Conservation (phyloP, 2,113 vertebrate genomes). For the Myrmecobius fasciatus region DNA sequence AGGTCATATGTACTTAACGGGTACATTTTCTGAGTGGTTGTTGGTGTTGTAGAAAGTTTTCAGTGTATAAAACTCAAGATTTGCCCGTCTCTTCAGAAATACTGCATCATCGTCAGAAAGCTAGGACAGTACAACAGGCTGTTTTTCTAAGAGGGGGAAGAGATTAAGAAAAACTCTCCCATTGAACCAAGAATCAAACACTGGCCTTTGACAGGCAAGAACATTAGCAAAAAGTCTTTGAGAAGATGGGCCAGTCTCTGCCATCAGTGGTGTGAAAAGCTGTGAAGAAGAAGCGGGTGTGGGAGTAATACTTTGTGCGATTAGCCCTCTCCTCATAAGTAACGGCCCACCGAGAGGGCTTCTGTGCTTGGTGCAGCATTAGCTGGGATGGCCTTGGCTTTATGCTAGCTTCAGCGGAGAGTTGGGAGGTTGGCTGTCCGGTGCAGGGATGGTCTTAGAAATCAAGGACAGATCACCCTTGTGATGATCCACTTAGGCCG, state of each 20-base stretch:
- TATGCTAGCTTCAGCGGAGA: neutral
- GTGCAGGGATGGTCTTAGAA: neutral
- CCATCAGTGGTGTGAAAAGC: neutral
- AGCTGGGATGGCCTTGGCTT: neutral
- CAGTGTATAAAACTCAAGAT: neutral
- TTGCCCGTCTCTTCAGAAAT: neutral
- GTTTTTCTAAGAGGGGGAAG: neutral
- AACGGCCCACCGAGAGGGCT: neutral
- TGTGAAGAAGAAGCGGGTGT: neutral
- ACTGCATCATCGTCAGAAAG: neutral
- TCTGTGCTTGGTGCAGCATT: neutral
- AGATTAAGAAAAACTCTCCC: neutral
- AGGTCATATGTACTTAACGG: neutral
- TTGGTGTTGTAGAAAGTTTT: neutral
- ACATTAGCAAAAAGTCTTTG: neutral
- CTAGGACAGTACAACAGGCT: neutral
- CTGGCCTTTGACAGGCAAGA: neutral
- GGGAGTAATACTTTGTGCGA: neutral
- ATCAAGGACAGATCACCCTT: neutral
- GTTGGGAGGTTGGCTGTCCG: neutral
- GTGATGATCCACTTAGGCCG: neutral
- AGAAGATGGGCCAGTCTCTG: neutral
- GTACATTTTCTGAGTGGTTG: neutral
- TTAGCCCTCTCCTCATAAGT: neutral
- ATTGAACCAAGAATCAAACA: neutral